Conservation (phyloP, 2,113 vertebrate genomes). For the Brachyistius frenatus region DNA sequence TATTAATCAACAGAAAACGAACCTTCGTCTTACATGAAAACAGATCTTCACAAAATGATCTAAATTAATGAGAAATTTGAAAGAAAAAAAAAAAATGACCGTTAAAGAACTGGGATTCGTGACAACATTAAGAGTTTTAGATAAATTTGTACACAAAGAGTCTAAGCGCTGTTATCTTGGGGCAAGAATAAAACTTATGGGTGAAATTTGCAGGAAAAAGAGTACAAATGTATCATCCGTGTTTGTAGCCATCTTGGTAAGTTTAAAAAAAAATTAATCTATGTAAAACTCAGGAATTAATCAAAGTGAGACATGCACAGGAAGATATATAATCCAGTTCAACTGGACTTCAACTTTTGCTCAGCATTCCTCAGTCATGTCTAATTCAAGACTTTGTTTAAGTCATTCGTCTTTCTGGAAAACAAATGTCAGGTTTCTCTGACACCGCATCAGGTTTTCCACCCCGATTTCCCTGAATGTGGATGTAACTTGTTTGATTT, state of each 20-base stretch:
- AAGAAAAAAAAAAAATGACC: background rate
- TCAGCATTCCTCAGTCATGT: too few species aligned
- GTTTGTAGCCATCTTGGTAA: background rate
- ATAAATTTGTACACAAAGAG: background rate
- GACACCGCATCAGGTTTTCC: too few species aligned
- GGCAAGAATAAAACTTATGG: background rate
- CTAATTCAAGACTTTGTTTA: too few species aligned
- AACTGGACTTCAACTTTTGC: background rate
- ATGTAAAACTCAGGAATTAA: background rate
- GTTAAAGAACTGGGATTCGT: background rate
- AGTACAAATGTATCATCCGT: background rate
- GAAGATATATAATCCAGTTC: background rate
- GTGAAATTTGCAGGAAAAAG: background rate
- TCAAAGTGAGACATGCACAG: background rate
- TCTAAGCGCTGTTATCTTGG: background rate
- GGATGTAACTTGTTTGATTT: background rate
- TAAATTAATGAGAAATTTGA: background rate
- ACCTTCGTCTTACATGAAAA: background rate
- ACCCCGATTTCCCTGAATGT: background rate
- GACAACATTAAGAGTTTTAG: background rate
- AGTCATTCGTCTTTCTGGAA: too few species aligned
- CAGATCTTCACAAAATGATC: background rate
- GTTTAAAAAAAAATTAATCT: background rate
- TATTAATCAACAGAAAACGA: background rate
- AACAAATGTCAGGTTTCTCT: too few species aligned